These are phyloP conservation scores for Rana temporaria DNA, from an alignment of 2,113 vertebrate genomes.

Conservation along the genomic window DNA sequence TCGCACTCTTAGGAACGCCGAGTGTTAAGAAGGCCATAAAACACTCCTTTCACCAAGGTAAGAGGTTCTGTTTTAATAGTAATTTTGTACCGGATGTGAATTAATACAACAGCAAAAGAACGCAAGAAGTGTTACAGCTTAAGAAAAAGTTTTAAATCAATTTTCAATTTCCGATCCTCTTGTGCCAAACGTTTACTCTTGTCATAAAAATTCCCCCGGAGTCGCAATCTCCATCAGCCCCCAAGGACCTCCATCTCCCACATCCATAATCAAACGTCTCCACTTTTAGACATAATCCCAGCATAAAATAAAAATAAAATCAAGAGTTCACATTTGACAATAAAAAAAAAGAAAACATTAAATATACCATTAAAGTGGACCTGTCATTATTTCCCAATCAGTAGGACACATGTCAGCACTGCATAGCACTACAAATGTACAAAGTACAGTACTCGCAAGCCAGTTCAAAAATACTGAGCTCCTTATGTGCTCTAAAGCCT, in stretches of 20 bases:
- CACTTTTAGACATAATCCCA: neutral
- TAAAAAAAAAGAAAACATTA: too few relatives aligned
- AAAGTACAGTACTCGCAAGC: too few relatives aligned
- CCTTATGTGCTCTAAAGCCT: too few relatives aligned
- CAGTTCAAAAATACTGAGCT: too few relatives aligned
- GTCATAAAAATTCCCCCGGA: constrained; percentile 29
- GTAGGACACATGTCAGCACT: too few relatives aligned
- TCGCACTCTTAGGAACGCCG: constrained; percentile 11
- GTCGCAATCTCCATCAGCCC: neutral
- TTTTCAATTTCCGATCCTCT: constrained; percentile 53
- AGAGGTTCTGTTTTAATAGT: constrained; percentile 44
- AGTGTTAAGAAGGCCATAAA: constrained; percentile 30
- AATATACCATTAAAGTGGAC: too few relatives aligned
- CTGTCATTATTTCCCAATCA: too few relatives aligned
- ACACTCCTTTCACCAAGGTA: neutral
- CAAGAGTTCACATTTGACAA: too few relatives aligned
- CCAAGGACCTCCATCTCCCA: neutral
- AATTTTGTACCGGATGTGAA: constrained; percentile 39
- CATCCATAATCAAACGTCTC: constrained; percentile 16
- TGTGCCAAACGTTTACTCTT: constrained; percentile 29
- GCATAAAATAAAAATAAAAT: too few relatives aligned
- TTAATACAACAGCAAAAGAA: constrained; percentile 49
- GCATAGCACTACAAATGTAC: too few relatives aligned
- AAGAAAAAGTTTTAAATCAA: constrained; percentile 38
- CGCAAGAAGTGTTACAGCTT: neutral